Conservation (phyloP, 64 coral and sea anemone species). For the Anthopleura sola region DNA sequence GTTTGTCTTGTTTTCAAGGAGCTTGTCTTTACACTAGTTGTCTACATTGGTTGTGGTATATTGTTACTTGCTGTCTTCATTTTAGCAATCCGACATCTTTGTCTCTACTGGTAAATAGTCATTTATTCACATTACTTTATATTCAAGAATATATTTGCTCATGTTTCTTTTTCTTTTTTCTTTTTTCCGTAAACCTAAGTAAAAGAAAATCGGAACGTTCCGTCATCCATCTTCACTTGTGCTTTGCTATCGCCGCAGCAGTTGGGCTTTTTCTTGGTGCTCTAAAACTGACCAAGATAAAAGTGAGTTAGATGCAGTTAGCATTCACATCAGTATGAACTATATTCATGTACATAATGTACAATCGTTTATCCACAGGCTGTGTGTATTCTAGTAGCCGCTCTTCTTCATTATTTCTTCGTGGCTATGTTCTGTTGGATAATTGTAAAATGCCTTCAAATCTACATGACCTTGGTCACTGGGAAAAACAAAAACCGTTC, state of each 20-base stretch:
- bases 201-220: slow-evolving; percentile 76
- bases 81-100: slow-evolving; percentile 54
- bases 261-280: slow-evolving; percentile 73
- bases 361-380: slow-evolving; percentile 9
- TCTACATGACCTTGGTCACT: slow-evolving; percentile 59
- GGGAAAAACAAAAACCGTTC: slow-evolving; percentile 71
- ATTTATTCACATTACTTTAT: not conserved
- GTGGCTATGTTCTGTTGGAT: slow-evolving; percentile 84
- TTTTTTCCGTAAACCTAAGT: slow-evolving; percentile 11
- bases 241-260: slow-evolving; percentile 67
- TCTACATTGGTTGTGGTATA: slow-evolving; percentile 79
- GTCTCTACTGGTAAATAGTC: slow-evolving; percentile 60
- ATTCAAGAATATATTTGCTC: not conserved
- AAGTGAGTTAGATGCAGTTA: slow-evolving; percentile 33
- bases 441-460: slow-evolving; percentile 72
- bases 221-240: slow-evolving; percentile 81
- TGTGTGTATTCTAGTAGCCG: slow-evolving; percentile 70
- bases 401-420: slow-evolving; percentile 87
- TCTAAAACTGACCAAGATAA: slow-evolving; percentile 64
- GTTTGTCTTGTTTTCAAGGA: slow-evolving; percentile 38
- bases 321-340: not conserved
- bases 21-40: slow-evolving; percentile 51
- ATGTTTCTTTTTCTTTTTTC: not conserved
- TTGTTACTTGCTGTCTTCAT: slow-evolving; percentile 49
- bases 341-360: not conserved